A percentile compares a stretch with the other conserved stretches of the same genome.
Evolutionary conservation across 23 tunicate genomes (phyloP).

Genomic region (Ascidia mentula): DNA sequence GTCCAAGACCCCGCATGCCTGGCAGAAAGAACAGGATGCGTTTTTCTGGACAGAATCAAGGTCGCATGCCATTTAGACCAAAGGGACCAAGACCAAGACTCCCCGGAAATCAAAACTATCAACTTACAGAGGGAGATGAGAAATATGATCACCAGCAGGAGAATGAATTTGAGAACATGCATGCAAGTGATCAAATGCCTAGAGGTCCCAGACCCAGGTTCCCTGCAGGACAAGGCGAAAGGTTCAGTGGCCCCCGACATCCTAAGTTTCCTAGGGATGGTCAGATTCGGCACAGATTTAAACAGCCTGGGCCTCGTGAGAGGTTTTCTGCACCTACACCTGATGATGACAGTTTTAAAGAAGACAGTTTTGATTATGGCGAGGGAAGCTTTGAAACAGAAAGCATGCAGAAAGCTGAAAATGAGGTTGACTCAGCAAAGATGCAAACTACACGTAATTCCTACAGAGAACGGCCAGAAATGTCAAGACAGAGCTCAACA

Average conservation of each 20-base stretch:
- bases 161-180: neutral
- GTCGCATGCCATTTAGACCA: conserved; percentile 3
- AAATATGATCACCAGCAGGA: neutral
- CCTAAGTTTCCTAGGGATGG: neutral
- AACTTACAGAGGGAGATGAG: neutral
- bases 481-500: neutral
- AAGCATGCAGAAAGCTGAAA: neutral
- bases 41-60: neutral
- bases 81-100: neutral
- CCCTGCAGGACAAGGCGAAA: neutral
- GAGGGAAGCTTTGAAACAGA: neutral
- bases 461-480: neutral
- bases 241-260: conserved; percentile 6
- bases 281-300: neutral
- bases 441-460: neutral
- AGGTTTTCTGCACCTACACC: neutral
- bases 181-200: neutral
- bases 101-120: neutral
- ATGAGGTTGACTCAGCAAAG: neutral
- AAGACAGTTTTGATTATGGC: neutral
- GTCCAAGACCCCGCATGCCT: neutral
- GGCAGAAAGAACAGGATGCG: neutral
- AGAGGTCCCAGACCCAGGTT: conserved; percentile 27
- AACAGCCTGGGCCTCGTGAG: neutral
- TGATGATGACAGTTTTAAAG: neutral